Evolutionary conservation across 2,888 invertebrate species (phyloP).

Genomic region (Himalopsyche kuldschensis): DNA sequence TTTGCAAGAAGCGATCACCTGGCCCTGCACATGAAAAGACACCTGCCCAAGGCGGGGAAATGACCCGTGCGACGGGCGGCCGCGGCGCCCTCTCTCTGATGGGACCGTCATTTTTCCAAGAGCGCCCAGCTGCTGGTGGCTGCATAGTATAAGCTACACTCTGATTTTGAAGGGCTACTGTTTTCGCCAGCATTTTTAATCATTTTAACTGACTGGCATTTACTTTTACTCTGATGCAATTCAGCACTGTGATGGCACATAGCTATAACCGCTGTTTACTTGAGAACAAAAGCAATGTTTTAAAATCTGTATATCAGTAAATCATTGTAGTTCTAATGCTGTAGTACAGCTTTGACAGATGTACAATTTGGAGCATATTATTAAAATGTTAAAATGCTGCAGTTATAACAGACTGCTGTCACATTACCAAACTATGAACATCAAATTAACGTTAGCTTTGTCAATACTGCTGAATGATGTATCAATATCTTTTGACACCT

Average conservation of each 20-base stretch:
- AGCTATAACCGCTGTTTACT: too few relatives aligned
- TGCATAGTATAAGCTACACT: neutral
- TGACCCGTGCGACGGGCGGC: slow-evolving; percentile 51
- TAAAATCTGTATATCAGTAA: too few relatives aligned
- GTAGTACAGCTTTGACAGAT: too few relatives aligned
- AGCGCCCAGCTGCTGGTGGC: neutral
- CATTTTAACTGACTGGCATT: neutral
- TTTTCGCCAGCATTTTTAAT: neutral
- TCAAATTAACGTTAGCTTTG: neutral
- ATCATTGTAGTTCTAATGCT: too few relatives aligned
- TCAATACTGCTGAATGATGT: neutral
- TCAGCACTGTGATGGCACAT: too few relatives aligned
- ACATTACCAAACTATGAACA: too few relatives aligned
- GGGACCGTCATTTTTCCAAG: neutral
- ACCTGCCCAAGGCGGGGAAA: slow-evolving; percentile 85
- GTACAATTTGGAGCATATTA: too few relatives aligned
- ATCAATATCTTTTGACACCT: neutral
- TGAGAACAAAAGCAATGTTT: too few relatives aligned
- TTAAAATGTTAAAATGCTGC: too few relatives aligned
- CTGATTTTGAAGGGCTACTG: neutral
- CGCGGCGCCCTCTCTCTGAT: neutral
- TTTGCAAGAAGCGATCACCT: slow-evolving; percentile 95
- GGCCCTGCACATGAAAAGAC: slow-evolving; percentile 95
- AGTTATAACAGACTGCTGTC: too few relatives aligned
- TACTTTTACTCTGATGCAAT: neutral